A percentile compares a stretch with the other conserved stretches of the same genome.
Conservation (phyloP, 2,113 vertebrate genomes). For the Ceuthmochares aereus region DNA sequence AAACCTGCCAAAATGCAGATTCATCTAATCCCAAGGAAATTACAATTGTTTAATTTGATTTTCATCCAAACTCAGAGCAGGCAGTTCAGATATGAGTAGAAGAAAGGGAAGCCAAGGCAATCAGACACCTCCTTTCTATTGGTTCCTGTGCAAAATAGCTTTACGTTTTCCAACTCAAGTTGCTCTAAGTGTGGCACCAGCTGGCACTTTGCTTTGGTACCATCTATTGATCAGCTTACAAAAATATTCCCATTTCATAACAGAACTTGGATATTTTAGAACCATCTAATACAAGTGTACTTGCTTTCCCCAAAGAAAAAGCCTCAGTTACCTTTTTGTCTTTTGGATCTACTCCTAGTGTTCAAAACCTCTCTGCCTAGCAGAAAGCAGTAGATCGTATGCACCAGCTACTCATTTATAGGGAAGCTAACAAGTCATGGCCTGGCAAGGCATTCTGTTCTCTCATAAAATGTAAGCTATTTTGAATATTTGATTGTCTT, state of each 20-base stretch:
- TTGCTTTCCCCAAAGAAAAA: not conserved
- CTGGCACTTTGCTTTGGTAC: not conserved
- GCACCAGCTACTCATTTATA: not conserved
- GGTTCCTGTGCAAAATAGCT: not conserved
- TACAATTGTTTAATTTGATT: not conserved
- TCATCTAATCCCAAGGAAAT: not conserved
- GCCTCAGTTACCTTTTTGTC: not conserved
- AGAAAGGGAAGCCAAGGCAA: not conserved
- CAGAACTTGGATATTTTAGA: not conserved
- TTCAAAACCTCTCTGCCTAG: not conserved
- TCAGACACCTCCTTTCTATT: not conserved
- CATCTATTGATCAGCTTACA: not conserved
- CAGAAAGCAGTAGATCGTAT: not conserved
- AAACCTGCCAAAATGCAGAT: not conserved
- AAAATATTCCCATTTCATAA: not conserved
- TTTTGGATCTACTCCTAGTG: not conserved
- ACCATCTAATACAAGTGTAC: not conserved
- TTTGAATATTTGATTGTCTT: not conserved
- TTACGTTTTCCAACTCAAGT: not conserved
- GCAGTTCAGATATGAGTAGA: not conserved
- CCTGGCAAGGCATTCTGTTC: not conserved
- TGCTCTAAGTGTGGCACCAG: not conserved
- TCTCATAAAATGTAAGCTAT: not conserved
- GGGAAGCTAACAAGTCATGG: not conserved
- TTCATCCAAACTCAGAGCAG: not conserved